Evolutionary conservation across 2,113 vertebrate species (phyloP).

Genomic region (Gallinago undulata): DNA sequence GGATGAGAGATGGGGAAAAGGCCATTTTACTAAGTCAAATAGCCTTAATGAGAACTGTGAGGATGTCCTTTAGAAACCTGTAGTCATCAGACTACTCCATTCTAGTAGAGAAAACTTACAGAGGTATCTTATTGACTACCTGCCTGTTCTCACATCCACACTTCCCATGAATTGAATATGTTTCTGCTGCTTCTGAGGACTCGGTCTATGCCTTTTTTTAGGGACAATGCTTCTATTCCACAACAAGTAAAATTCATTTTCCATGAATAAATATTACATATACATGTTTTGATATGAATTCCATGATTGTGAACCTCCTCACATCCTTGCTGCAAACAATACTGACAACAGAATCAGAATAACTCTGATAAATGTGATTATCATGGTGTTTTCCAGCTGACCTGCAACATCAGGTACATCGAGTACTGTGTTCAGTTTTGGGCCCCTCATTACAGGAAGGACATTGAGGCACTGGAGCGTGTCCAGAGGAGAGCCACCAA

Average conservation of each 20-base stretch:
- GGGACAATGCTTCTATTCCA: neutral
- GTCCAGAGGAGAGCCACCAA: too few species aligned
- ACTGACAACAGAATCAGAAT: neutral
- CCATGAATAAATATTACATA: neutral
- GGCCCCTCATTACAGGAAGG: too few species aligned
- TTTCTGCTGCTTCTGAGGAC: neutral
- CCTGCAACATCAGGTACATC: neutral
- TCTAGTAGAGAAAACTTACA: neutral
- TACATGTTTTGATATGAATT: neutral
- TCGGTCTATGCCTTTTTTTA: neutral
- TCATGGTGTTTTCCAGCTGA: neutral
- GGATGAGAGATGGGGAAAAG: neutral
- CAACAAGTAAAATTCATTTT: neutral
- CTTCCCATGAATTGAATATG: neutral
- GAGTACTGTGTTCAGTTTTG: too few species aligned
- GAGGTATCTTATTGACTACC: fast-evolving
- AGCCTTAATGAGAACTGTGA: neutral
- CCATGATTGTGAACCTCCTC: neutral
- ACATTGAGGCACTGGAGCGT: too few species aligned
- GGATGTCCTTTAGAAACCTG: neutral
- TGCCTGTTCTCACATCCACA: fast-evolving
- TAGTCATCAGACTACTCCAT: neutral
- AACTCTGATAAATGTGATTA: neutral
- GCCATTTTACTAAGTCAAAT: neutral
- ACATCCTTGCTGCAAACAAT: neutral